Evolutionary conservation across 2,888 invertebrate species (phyloP).

Genomic region (Sphecodes monilicornis): DNA sequence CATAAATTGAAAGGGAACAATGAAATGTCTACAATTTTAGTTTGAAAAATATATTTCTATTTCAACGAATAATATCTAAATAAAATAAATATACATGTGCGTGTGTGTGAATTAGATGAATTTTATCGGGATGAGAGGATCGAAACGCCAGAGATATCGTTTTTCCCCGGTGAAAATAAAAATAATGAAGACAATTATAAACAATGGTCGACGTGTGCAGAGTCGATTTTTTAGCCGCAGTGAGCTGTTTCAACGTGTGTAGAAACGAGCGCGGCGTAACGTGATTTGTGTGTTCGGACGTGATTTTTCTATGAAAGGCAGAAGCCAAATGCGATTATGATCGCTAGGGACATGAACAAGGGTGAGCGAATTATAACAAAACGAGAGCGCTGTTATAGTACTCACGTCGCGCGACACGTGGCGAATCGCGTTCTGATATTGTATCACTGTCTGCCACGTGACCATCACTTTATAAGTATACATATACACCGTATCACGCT

Average conservation of each 20-base stretch:
- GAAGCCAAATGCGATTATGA: conserved; percentile 81
- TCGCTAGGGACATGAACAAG: conserved; percentile 69
- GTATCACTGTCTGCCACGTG: conserved; percentile 80
- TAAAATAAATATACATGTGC: not conserved
- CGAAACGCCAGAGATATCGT: not conserved
- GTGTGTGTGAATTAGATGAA: not conserved
- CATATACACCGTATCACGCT: conserved; percentile 70
- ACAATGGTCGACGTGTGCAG: conserved; percentile 9
- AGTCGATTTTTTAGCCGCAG: not conserved
- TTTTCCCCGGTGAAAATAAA: not conserved
- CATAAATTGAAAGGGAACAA: not conserved
- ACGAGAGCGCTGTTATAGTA: conserved; percentile 65
- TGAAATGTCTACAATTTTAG: not conserved
- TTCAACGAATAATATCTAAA: not conserved
- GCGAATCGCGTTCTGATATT: conserved; percentile 78
- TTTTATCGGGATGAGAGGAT: not conserved
- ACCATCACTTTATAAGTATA: conserved; percentile 80
- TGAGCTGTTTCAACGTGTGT: not conserved
- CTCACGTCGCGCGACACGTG: conserved; percentile 80
- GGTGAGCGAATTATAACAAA: conserved; percentile 76
- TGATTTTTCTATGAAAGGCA: conserved; percentile 77
- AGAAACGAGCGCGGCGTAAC: conserved; percentile 32
- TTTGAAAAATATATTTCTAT: not conserved
- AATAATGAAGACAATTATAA: conserved; percentile 30
- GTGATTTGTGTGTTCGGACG: conserved; percentile 51